These are phyloP conservation scores for Chymomyza procnemis DNA, from an alignment of 2,888 invertebrate species.

Conservation along the genomic window DNA sequence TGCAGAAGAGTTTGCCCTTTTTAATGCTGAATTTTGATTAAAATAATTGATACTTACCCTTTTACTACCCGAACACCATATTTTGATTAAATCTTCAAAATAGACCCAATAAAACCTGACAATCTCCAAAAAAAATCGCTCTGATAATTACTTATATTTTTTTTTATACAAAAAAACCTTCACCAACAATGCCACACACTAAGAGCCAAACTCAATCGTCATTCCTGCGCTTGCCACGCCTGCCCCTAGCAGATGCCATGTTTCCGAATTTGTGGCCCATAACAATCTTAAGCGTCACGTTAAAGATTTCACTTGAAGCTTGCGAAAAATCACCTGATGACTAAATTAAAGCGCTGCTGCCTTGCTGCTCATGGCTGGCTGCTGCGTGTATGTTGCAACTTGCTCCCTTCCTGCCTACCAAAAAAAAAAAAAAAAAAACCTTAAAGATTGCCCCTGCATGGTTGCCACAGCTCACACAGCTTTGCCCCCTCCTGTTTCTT, in stretches of 20 bases:
- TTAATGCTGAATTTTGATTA: too few relatives aligned
- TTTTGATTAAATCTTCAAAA: too few relatives aligned
- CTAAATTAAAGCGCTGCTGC: slow-evolving; percentile 67
- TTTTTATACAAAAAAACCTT: slow-evolving; percentile 4
- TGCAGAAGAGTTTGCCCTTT: too few relatives aligned
- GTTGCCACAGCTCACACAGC: background rate
- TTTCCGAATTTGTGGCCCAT: slow-evolving; percentile 55
- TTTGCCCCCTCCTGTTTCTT: background rate
- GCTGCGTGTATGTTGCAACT: slow-evolving; percentile 40
- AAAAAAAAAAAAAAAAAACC: too few relatives aligned
- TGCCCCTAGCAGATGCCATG: slow-evolving; percentile 11
- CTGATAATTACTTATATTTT: background rate
- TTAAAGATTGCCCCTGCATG: background rate
- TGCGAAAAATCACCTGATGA: slow-evolving; percentile 76
- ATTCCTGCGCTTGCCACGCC: background rate
- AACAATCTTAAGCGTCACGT: slow-evolving; percentile 75
- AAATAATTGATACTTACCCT: too few relatives aligned
- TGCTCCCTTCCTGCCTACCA: slow-evolving; percentile 14
- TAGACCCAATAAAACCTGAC: too few relatives aligned
- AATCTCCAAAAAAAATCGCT: background rate
- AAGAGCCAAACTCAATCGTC: background rate
- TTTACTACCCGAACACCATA: too few relatives aligned
- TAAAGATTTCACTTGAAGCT: slow-evolving; percentile 75
- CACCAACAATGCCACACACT: slow-evolving; percentile 4
- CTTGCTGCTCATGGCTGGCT: slow-evolving; percentile 61